Evolutionary conservation across 2,797 vertebrate species (phyloP), one percentile per base, ranked within the genome.

Genomic region (Notolepis coatsorum): DNA sequence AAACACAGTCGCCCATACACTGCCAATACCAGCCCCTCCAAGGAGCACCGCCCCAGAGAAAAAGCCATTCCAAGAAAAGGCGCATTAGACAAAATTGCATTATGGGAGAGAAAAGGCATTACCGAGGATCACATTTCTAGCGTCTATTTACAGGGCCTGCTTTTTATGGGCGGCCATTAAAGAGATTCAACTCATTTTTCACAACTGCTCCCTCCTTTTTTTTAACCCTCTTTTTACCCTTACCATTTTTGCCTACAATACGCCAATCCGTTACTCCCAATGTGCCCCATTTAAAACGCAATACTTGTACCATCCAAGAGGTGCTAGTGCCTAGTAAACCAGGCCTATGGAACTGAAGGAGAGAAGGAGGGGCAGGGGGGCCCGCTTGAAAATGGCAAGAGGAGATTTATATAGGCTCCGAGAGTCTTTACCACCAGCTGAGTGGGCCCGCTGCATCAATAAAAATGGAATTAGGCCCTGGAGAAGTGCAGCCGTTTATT

Each of bases 401-500:
- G 43, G 43, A 82, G 80, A 88, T 88, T 82, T 86, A 84, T 84
- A 69, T 63, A 55, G 42, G 68, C 78, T 75, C 65, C 42, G 61
- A 87, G 31, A 27, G 86, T 81, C 82, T 86, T 87, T 84, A 89
- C 82, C 81, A 81, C 79, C 63, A 73, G 74, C 80, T 66, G 71
- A 78, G 78, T 83, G 58, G 73, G 79, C 77, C 76, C 62, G 6
- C 65, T 37, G 65, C 79, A 74, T 91, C 88, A 75, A 86, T 89
- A 85, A 68, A 87, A 91, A 90, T 87, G 61, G 75, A 88, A 88
- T 90, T 87, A 88, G 61, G 61, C 68, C 77, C 71, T 25, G 24
- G 75, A 81, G 83, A 84, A 85, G 87, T 84, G 75, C 80, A 77
- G 65, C 84, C 67, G 64, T 87, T 87, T 84, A 90, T 86, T 88